Conservation (phyloP, 2,113 vertebrate species). For the Pampusana beccarii region DNA sequence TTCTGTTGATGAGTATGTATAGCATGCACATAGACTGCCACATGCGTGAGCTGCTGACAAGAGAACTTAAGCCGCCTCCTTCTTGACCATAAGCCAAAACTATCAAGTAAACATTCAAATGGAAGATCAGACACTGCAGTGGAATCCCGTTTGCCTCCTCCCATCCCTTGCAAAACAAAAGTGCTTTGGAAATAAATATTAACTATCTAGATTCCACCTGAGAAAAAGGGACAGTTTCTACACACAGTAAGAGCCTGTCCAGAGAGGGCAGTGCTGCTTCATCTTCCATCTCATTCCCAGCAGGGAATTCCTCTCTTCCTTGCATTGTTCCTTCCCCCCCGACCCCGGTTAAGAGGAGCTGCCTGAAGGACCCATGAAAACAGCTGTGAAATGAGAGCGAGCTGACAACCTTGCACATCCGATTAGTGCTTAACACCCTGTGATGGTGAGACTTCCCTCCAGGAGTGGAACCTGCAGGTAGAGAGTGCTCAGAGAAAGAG, state of each 20-base stretch:
- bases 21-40: neutral
- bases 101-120: neutral
- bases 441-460: neutral
- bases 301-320: neutral
- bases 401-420: fast-evolving
- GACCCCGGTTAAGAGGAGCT: neutral
- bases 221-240: neutral
- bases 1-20: neutral
- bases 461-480: neutral
- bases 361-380: neutral
- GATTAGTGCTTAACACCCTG: neutral
- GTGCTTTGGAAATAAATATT: neutral
- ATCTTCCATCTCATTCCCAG: neutral
- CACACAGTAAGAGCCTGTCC: neutral
- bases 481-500: neutral
- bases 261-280: neutral
- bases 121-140: neutral
- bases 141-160: neutral
- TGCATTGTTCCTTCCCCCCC: neutral
- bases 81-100: neutral
- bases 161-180: neutral
- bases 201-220: neutral
- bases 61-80: neutral
- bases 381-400: neutral
- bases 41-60: fast-evolving